Evolutionary conservation across 2,797 vertebrate species (phyloP).

Genomic region (Hippopotamyrus pictus): DNA sequence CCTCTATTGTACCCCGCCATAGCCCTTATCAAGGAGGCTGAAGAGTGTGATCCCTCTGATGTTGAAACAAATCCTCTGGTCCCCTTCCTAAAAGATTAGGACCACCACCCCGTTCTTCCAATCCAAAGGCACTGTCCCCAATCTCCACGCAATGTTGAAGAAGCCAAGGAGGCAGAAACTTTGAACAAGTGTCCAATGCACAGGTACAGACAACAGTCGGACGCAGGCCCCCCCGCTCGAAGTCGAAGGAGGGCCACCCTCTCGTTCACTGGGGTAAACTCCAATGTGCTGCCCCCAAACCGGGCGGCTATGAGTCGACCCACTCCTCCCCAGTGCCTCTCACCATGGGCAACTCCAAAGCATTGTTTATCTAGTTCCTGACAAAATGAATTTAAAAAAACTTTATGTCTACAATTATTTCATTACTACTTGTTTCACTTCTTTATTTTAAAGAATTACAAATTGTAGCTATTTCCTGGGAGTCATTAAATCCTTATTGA

Average conservation of each 20-base stretch:
- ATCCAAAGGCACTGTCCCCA: not conserved
- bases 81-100: not conserved
- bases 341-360: not conserved
- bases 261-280: not conserved
- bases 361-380: not conserved
- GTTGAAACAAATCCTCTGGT: not conserved
- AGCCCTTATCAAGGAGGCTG: not conserved
- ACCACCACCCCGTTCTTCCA: not conserved
- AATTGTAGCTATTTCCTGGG: not conserved
- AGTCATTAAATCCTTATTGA: not conserved
- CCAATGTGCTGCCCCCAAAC: not conserved
- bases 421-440: not conserved
- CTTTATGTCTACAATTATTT: not conserved
- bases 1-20: not conserved
- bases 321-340: not conserved
- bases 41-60: not conserved
- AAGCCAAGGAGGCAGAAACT: not conserved
- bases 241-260: not conserved
- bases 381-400: not conserved
- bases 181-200: not conserved
- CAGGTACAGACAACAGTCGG: not conserved
- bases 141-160: not conserved
- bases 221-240: not conserved
- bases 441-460: not conserved
- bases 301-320: not conserved